phyloP scores from a whole-genome alignment of 2,888 invertebrate species.

The Sepioteuthis lessoniana region DNA sequence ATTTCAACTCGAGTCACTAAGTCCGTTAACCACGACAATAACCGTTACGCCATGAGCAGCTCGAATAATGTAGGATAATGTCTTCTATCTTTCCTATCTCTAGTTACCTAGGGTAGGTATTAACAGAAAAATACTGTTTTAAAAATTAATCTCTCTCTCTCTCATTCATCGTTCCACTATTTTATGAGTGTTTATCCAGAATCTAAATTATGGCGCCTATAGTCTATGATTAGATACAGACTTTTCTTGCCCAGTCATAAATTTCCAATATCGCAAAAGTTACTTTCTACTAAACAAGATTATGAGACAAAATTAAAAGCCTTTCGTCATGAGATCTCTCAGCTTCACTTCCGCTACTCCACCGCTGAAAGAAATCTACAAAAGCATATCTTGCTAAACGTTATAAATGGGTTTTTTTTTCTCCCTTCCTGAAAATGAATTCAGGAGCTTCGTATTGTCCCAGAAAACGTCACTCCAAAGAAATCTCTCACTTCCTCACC shows the following conservation, averaged over 20 bases:
- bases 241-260: background rate
- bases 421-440: background rate
- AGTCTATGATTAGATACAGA: background rate
- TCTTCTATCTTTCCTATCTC: no score
- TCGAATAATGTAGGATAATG: no score
- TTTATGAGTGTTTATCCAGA: background rate
- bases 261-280: background rate
- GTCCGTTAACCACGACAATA: no score
- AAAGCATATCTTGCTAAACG: background rate
- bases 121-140: no score
- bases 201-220: background rate
- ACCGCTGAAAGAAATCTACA: background rate
- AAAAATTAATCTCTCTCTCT: no score
- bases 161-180: background rate
- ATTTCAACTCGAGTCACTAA: no score
- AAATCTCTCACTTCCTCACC: background rate
- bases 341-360: background rate
- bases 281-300: background rate
- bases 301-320: background rate
- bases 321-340: background rate
- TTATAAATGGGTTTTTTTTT: background rate
- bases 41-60: no score
- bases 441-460: background rate
- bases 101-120: no score
- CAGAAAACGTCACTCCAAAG: background rate